These are phyloP conservation scores for Drosophila longiperda DNA, from an alignment of 2,888 invertebrate species.

Conservation along the genomic window DNA sequence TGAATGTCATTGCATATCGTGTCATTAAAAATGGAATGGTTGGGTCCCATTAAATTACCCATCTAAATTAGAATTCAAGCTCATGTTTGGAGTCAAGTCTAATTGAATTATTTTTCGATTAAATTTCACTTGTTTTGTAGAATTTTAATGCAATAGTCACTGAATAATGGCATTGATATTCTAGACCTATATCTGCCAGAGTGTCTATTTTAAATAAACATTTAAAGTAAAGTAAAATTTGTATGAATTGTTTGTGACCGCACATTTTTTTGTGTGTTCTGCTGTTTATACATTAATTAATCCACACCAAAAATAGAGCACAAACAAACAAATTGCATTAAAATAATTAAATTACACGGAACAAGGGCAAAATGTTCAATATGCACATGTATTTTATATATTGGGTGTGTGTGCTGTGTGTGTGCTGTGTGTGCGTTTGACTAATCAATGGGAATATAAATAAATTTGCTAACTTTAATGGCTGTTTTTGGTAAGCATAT, in stretches of 20 bases:
- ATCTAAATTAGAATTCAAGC: slow-evolving; percentile 2
- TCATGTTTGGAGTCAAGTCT: background rate
- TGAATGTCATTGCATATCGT: background rate
- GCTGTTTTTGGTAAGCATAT: slow-evolving; percentile 39
- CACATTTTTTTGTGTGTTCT: slow-evolving; percentile 3
- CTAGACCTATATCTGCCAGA: background rate
- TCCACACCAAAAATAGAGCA: slow-evolving; percentile 61
- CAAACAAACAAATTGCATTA: slow-evolving; percentile 72
- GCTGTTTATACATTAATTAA: slow-evolving; percentile 79
- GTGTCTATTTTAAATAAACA: background rate
- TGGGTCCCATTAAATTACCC: background rate
- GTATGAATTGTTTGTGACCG: background rate
- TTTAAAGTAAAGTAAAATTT: background rate
- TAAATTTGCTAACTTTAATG: slow-evolving; percentile 44
- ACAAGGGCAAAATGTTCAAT: slow-evolving; percentile 17
- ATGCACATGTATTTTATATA: slow-evolving; percentile 22
- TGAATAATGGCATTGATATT: background rate
- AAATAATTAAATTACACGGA: slow-evolving; percentile 73
- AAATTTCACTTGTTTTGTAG: background rate
- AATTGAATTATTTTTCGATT: background rate
- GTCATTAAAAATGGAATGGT: slow-evolving; percentile 14
- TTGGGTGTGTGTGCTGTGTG: background rate
- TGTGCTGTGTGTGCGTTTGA: slow-evolving; percentile 26
- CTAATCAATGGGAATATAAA: slow-evolving; percentile 72
- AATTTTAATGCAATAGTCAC: background rate